Conservation (phyloP, 2,888 invertebrate genomes). For the Hydrotaea cyrtoneurina region DNA sequence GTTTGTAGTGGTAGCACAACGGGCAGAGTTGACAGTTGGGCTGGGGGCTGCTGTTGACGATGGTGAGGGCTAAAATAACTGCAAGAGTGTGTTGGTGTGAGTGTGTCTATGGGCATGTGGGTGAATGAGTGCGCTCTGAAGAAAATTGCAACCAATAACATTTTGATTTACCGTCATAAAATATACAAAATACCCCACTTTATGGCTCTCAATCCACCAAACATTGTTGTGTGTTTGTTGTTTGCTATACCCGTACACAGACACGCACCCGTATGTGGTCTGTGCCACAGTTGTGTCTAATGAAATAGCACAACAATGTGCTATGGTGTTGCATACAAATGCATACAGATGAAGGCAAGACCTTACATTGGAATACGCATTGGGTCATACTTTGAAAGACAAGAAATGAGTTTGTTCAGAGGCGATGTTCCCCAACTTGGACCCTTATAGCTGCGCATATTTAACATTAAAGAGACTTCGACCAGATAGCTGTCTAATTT, state of each 20-base stretch:
- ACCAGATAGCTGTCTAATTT: no score
- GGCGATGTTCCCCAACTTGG: no score
- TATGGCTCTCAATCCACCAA: conserved; percentile 31
- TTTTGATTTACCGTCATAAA: conserved; percentile 54
- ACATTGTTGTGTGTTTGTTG: conserved; percentile 30
- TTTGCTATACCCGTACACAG: not conserved
- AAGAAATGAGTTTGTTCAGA: no score
- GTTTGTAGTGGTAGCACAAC: not conserved
- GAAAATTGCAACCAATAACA: conserved; percentile 56
- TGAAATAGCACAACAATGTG: no score
- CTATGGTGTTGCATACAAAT: not conserved
- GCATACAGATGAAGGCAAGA: no score
- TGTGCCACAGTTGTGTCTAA: not conserved
- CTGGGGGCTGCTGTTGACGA: not conserved
- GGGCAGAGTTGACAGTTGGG: not conserved
- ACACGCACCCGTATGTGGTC: not conserved
- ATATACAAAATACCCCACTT: conserved; percentile 45
- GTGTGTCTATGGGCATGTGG: not conserved
- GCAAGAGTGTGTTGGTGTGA: not conserved
- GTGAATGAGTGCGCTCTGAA: not conserved
- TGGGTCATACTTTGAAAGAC: no score
- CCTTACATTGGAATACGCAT: no score
- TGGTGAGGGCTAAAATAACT: conserved; percentile 9
- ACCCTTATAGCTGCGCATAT: no score
- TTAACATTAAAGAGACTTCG: no score